Evolutionary conservation across 2,113 vertebrate species (phyloP).

Genomic region (Oryzias woworae): DNA sequence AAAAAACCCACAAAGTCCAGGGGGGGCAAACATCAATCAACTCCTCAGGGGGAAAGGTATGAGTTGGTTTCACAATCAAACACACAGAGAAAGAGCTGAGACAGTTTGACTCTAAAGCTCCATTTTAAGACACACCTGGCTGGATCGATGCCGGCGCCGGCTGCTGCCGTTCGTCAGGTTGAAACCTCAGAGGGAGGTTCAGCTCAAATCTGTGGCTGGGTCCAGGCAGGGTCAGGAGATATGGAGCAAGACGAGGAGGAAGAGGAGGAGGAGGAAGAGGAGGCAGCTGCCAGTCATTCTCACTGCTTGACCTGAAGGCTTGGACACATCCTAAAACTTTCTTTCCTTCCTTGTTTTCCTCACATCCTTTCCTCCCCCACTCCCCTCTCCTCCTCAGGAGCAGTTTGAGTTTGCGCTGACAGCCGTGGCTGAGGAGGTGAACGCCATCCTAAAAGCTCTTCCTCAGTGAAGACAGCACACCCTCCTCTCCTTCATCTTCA

Average conservation of each 20-base stretch:
- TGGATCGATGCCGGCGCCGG: slow-evolving; percentile 55
- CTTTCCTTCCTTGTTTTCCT: slow-evolving; percentile 11
- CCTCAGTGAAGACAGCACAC: slow-evolving; percentile 63
- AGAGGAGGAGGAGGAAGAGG: slow-evolving; percentile 15
- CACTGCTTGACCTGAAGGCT: slow-evolving; percentile 23
- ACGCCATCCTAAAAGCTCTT: slow-evolving; percentile 79
- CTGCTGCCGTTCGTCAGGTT: slow-evolving; percentile 26
- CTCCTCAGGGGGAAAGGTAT: slow-evolving; percentile 57
- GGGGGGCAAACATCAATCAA: slow-evolving; percentile 70
- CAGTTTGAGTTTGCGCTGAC: slow-evolving; percentile 82
- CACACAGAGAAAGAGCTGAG: slow-evolving; percentile 29
- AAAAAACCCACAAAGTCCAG: slow-evolving; percentile 46
- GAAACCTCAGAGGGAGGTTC: slow-evolving; percentile 41
- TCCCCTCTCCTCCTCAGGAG: slow-evolving; percentile 62
- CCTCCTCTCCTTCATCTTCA: slow-evolving; percentile 10
- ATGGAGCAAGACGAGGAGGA: slow-evolving; percentile 12
- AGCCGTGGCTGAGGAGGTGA: slow-evolving; percentile 81
- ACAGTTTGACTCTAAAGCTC: slow-evolving; percentile 60
- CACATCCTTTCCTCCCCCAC: slow-evolving; percentile 6
- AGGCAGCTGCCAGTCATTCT: slow-evolving; percentile 43
- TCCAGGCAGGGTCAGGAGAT: slow-evolving; percentile 33
- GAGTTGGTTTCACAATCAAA: slow-evolving; percentile 55
- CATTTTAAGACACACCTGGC: slow-evolving; percentile 70
- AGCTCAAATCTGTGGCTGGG: slow-evolving; percentile 38
- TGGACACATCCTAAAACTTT: slow-evolving; percentile 52